Percentiles rank a stretch among this genome's conserved stretches.
phyloP scores from a whole-genome alignment of 2,113 vertebrate genomes.

The Hippocampus guttulatus region DNA sequence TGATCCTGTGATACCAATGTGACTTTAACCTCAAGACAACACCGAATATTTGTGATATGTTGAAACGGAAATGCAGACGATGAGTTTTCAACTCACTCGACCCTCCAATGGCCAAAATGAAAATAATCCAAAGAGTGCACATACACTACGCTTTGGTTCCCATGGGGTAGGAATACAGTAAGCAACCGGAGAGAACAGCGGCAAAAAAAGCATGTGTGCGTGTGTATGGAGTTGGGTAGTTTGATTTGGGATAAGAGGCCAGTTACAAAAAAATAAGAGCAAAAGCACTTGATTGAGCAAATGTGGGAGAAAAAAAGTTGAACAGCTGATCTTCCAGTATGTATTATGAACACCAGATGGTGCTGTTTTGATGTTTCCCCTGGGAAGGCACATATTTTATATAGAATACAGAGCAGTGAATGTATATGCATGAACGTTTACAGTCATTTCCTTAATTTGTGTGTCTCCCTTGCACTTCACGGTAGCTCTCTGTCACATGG shows the following conservation, averaged over 20 bases:
- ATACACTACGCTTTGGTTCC: constrained; percentile 29
- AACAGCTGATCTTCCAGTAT: constrained; percentile 54
- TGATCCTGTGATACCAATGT: constrained; percentile 6
- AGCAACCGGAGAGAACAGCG: constrained; percentile 16
- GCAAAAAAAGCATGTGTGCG: constrained; percentile 1
- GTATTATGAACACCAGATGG: not conserved
- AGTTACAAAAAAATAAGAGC: constrained; percentile 33
- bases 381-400: not conserved
- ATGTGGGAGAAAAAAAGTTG: constrained; percentile 54
- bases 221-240: constrained; percentile 40
- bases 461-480: not conserved
- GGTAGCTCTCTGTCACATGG: no score
- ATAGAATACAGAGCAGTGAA: not conserved
- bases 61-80: constrained; percentile 43
- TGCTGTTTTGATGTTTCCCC: not conserved
- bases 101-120: constrained; percentile 48
- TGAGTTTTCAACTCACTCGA: constrained; percentile 27
- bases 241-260: constrained; percentile 60
- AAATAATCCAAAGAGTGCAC: constrained; percentile 43
- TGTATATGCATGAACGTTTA: no score
- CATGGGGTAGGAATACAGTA: constrained; percentile 46
- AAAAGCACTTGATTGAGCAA: constrained; percentile 50
- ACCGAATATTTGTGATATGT: constrained; percentile 41
- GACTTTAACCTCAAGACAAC: not conserved
- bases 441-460: not conserved